Conservation (phyloP, 2,797 vertebrate genomes). For the Serranus cabrilla region DNA sequence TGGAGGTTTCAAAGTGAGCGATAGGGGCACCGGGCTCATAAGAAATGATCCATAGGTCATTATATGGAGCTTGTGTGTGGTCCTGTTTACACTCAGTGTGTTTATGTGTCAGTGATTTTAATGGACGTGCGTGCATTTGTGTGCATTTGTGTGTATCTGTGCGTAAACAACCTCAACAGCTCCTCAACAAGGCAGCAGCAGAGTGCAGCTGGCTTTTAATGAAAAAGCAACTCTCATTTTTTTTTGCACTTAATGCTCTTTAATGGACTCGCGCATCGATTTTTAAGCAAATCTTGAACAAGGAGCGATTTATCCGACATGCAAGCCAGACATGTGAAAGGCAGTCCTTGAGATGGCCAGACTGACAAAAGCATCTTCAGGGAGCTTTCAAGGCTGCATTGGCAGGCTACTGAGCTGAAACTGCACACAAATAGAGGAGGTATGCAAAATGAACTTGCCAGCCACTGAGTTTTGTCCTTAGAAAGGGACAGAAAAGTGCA, state of each 20-base stretch:
- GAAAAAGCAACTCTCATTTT: constrained; percentile 31
- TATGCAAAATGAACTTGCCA: constrained; percentile 34
- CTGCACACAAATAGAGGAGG: constrained; percentile 51
- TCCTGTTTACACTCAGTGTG: constrained; percentile 20
- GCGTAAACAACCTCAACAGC: constrained; percentile 22
- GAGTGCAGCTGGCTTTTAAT: constrained; percentile 11
- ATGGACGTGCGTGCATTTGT: constrained; percentile 33
- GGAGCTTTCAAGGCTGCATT: constrained; percentile 47
- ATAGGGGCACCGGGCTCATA: constrained; percentile 40
- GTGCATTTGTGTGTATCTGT: constrained; percentile 22
- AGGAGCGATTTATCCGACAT: constrained; percentile 28
- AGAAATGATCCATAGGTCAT: constrained; percentile 52
- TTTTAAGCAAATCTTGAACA: constrained; percentile 47
- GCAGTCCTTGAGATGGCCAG: constrained; percentile 16
- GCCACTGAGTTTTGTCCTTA: constrained; percentile 12
- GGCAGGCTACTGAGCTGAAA: constrained; percentile 55
- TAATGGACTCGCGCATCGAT: constrained; percentile 48
- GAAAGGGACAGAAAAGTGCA: constrained; percentile 30
- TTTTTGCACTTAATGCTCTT: constrained; percentile 36
- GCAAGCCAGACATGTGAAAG: constrained; percentile 33
- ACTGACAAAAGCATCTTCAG: constrained; percentile 56
- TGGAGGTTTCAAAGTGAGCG: constrained; percentile 46
- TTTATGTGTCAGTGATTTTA: constrained; percentile 20
- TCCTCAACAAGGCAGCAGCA: constrained; percentile 5
- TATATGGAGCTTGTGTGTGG: constrained; percentile 38